Percentiles rank a stretch among this genome's conserved stretches.
phyloP scores from a whole-genome alignment of 1,140 invertebrate genomes.

The Heliconius eleuchia region DNA sequence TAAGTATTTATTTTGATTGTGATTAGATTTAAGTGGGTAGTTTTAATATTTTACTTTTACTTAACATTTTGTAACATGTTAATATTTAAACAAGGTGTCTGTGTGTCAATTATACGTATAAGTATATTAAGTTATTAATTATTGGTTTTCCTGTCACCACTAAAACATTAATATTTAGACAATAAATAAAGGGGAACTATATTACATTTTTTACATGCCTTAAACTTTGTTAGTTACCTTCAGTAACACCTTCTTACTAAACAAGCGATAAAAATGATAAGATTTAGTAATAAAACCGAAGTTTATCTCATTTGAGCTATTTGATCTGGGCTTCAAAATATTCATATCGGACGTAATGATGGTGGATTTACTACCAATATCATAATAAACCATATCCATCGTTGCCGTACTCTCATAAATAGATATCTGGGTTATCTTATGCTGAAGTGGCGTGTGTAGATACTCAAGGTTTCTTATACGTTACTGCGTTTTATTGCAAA shows the following conservation, averaged over 20 bases:
- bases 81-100: neutral
- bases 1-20: no score
- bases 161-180: no score
- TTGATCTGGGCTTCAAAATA: constrained; percentile 22
- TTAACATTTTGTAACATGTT: neutral
- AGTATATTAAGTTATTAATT: neutral
- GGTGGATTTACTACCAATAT: constrained; percentile 37
- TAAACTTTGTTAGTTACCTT: neutral
- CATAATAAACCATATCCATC: constrained; percentile 39
- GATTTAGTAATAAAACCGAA: constrained; percentile 25
- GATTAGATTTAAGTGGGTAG: no score
- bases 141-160: no score
- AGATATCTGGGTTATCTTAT: constrained; percentile 38
- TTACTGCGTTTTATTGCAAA: neutral
- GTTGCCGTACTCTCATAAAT: constrained; percentile 35
- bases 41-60: neutral
- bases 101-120: no score
- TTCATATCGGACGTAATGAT: constrained; percentile 37
- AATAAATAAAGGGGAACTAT: no score
- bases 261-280: constrained; percentile 9
- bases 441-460: constrained; percentile 27
- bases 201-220: no score
- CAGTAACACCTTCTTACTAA: neutral
- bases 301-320: constrained; percentile 20
- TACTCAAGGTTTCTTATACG: constrained; percentile 18